These are phyloP conservation scores for Piscicola geometra DNA, from an alignment of 2,888 invertebrate genomes.

Conservation along the genomic window DNA sequence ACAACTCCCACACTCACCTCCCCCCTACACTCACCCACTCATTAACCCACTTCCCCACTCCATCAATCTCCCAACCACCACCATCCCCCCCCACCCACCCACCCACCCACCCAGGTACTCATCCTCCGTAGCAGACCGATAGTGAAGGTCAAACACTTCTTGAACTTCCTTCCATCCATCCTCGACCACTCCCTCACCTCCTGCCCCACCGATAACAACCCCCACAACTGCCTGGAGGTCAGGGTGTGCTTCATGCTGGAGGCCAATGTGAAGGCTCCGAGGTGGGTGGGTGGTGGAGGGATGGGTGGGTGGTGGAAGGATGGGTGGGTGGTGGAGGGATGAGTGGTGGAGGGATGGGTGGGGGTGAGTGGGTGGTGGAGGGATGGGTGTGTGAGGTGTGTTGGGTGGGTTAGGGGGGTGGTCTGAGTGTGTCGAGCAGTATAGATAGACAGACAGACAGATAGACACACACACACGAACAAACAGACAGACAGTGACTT, in stretches of 20 bases:
- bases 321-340: neutral
- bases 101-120: conserved; percentile 43
- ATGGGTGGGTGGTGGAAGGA: neutral
- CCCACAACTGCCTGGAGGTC: conserved; percentile 44
- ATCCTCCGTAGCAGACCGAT: conserved; percentile 76
- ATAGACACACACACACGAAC: too few relatives aligned
- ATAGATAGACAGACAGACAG: too few relatives aligned
- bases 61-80: neutral
- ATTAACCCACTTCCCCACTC: too few relatives aligned
- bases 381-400: too few relatives aligned
- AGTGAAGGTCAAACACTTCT: conserved; percentile 75
- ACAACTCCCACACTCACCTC: too few relatives aligned
- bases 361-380: neutral
- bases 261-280: neutral
- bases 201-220: conserved; percentile 39
- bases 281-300: neutral
- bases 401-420: too few relatives aligned
- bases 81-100: neutral
- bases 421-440: too few relatives aligned
- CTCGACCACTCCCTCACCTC: conserved; percentile 44
- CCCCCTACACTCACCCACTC: too few relatives aligned
- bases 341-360: neutral
- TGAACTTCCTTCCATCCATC: conserved; percentile 54
- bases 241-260: conserved; percentile 48
- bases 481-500: too few relatives aligned